phyloP scores from a whole-genome alignment of 1,140 invertebrate genomes.

The Cephus cinctus region DNA sequence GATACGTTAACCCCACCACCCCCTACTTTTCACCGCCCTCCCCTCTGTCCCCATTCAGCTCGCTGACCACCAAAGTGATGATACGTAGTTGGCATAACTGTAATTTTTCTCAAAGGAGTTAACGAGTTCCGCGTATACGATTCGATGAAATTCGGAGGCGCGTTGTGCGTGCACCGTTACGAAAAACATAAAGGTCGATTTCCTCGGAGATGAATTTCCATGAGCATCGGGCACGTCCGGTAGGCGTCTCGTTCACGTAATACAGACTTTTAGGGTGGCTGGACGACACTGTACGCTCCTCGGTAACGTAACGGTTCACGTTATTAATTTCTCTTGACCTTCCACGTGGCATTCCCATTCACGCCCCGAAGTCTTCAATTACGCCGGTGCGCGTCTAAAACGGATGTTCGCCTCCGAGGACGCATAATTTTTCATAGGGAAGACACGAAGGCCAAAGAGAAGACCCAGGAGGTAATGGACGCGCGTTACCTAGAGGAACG shows the following conservation, averaged over 20 bases:
- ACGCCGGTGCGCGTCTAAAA: constrained; percentile 31
- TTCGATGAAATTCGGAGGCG: no score
- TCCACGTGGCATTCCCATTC: constrained; percentile 40
- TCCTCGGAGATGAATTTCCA: no score
- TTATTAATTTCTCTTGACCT: constrained; percentile 45
- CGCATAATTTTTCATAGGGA: constrained; percentile 38
- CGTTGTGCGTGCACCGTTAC: constrained; percentile 34
- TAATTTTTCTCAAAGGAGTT: constrained; percentile 22
- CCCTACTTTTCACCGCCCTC: no score
- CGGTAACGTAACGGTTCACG: constrained; percentile 30
- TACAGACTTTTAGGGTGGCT: no score
- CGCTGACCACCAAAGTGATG: no score
- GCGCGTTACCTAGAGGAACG: not conserved
- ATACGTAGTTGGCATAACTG: constrained; percentile 25
- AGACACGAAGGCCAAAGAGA: not conserved
- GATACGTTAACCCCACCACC: no score
- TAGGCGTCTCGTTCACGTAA: no score
- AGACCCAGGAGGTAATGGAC: constrained; percentile 1
- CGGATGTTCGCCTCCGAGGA: constrained; percentile 40
- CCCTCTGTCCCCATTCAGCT: no score
- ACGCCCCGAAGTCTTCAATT: constrained; percentile 40
- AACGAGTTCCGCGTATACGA: no score
- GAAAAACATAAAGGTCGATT: no score
- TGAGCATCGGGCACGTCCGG: no score
- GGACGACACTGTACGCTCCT: no score